These are phyloP conservation scores for Muntiacus reevesi DNA, from an alignment of 2,113 vertebrate species.

Conservation along the genomic window DNA sequence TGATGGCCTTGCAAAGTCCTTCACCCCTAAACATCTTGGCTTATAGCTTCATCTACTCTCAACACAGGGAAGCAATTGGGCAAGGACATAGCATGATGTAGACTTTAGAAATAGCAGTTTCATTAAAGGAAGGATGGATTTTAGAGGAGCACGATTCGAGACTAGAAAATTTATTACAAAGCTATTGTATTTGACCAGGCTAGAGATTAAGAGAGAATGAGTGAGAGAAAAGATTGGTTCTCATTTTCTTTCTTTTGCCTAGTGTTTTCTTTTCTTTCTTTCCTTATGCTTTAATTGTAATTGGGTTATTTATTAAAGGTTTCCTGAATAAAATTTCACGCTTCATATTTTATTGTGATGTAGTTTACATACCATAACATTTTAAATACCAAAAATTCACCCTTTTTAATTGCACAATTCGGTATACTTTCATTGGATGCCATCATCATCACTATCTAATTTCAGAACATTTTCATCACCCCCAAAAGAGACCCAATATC, in stretches of 20 bases:
- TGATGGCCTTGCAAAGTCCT: background rate
- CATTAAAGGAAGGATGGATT: background rate
- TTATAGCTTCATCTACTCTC: background rate
- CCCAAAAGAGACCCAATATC: background rate
- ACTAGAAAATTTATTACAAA: background rate
- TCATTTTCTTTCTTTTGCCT: background rate
- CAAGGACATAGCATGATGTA: background rate
- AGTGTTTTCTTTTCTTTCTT: background rate
- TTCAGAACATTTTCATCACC: background rate
- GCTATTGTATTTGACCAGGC: background rate
- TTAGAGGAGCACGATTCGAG: background rate
- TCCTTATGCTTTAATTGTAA: background rate
- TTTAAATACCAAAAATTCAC: background rate
- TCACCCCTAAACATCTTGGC: background rate
- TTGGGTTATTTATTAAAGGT: background rate
- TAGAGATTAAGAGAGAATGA: background rate
- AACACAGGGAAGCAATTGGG: background rate
- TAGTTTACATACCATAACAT: background rate
- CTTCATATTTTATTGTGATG: background rate
- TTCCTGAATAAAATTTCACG: background rate
- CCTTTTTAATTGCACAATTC: background rate
- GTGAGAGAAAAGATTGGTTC: background rate
- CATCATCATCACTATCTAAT: background rate
- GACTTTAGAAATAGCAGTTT: background rate
- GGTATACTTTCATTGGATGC: background rate